phyloP scores from a whole-genome alignment of 2,888 invertebrate genomes.

The Venusia cambrica region DNA sequence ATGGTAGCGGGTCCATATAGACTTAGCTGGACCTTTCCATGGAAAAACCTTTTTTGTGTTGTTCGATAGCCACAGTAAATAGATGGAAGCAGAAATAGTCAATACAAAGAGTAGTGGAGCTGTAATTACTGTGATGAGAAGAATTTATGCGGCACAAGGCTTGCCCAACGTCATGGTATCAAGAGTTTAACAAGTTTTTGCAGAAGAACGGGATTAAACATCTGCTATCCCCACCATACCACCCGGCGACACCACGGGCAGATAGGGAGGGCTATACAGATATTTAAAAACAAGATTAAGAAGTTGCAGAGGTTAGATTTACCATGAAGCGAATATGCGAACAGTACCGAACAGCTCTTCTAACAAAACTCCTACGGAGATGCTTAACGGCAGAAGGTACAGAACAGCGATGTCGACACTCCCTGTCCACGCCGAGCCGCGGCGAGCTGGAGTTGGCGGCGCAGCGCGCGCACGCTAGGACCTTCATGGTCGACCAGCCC shows the following conservation, averaged over 20 bases:
- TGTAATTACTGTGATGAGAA: neutral
- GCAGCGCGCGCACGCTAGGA: too few species aligned
- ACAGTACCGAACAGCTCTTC: too few species aligned
- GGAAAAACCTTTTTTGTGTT: conserved; percentile 19
- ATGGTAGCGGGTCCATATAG: conserved; percentile 18
- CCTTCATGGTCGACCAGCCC: too few species aligned
- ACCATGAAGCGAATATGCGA: too few species aligned
- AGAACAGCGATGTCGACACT: too few species aligned
- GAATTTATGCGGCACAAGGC: conserved; percentile 5
- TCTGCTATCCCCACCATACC: conserved; percentile 24
- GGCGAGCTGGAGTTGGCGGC: too few species aligned
- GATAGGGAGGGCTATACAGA: conserved; percentile 28
- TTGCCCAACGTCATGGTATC: conserved; percentile 1
- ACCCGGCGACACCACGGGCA: conserved; percentile 27
- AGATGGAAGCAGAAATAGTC: neutral
- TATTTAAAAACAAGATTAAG: conserved; percentile 24
- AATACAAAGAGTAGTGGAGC: neutral
- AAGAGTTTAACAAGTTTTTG: conserved; percentile 24
- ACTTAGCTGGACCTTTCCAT: conserved; percentile 23
- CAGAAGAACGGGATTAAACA: conserved; percentile 22
- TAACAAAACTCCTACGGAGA: too few species aligned
- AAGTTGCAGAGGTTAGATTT: too few species aligned
- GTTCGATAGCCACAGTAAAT: conserved; percentile 16
- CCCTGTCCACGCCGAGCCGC: too few species aligned
- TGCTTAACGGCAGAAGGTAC: too few species aligned